A percentile compares a stretch with the other conserved stretches of the same genome.
Conservation (phyloP, 1,140 invertebrate species). For the Trichomalopsis sarcophagae region DNA sequence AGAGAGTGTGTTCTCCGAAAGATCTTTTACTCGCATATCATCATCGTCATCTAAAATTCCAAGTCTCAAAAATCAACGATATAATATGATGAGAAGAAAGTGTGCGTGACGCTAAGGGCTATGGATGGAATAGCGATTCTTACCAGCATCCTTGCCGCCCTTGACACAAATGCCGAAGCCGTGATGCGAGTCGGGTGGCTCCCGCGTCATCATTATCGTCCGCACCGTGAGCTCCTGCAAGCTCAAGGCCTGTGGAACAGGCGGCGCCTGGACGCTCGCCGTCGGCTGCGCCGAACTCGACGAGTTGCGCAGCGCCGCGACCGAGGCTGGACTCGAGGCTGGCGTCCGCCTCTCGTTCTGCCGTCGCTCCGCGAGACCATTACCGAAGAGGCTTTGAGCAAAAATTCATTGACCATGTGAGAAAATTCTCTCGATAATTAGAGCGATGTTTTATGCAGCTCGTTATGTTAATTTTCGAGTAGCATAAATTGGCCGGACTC, state of each 20-base stretch:
- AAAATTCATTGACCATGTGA: not conserved
- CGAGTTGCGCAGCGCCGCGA: conserved; percentile 64
- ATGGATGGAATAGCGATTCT: conserved; percentile 45
- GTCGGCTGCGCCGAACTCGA: conserved; percentile 59
- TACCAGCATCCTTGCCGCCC: conserved; percentile 90
- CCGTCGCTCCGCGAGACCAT: conserved; percentile 64
- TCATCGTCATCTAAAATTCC: not conserved
- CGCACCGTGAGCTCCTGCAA: conserved; percentile 85
- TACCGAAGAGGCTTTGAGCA: conserved; percentile 68
- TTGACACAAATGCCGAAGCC: conserved; percentile 93
- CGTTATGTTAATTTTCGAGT: too few species aligned
- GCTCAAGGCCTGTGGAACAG: conserved; percentile 76
- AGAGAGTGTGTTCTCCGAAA: not conserved
- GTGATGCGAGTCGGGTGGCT: conserved; percentile 83
- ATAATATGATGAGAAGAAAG: not conserved
- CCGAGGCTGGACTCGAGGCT: conserved; percentile 82
- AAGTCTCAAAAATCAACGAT: not conserved
- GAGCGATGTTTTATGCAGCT: too few species aligned
- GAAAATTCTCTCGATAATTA: too few species aligned
- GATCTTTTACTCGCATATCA: conserved; percentile 11
- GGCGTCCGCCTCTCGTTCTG: conserved; percentile 77
- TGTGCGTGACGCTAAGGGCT: not conserved
- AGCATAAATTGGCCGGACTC: too few species aligned
- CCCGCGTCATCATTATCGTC: conserved; percentile 88
- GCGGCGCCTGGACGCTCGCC: conserved; percentile 66